Conservation (phyloP, 2,797 vertebrate genomes). For the Thalassophryne amazonica region DNA sequence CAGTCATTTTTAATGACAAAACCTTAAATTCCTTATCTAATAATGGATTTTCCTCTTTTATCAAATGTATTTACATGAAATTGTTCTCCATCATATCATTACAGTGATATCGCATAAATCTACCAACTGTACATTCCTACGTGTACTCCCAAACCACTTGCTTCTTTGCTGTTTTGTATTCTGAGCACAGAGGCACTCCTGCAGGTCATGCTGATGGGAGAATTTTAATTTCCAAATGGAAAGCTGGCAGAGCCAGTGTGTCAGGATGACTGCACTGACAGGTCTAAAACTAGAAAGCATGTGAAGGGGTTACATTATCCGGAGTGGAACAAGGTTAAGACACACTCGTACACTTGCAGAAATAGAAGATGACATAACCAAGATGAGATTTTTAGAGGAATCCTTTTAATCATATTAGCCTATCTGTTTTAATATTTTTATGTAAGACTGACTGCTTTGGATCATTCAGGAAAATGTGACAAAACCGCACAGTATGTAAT, state of each 20-base stretch:
- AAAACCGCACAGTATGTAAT: constrained; percentile 16
- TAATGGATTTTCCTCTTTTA: too few species aligned
- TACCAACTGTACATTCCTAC: too few species aligned
- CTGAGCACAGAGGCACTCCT: constrained; percentile 43
- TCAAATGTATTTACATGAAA: too few species aligned
- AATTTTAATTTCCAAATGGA: constrained; percentile 76
- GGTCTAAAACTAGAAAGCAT: background rate
- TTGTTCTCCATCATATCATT: constrained; percentile 2
- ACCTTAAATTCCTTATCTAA: too few species aligned
- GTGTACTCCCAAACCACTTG: background rate
- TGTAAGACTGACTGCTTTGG: too few species aligned
- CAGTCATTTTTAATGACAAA: too few species aligned
- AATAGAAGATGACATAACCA: background rate
- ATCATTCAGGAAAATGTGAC: constrained; percentile 1
- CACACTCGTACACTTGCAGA: background rate
- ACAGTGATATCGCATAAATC: constrained; percentile 12
- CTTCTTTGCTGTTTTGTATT: constrained; percentile 37
- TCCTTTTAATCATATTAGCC: constrained; percentile 3
- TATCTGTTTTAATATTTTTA: too few species aligned
- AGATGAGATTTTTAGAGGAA: background rate
- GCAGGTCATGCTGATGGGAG: constrained; percentile 52
- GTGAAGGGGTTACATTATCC: background rate
- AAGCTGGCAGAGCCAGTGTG: constrained; percentile 21
- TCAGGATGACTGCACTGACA: background rate
- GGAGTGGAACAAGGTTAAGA: constrained; percentile 2